These are phyloP conservation scores for Callyntrura guangdongensis DNA, from an alignment of 2,888 invertebrate genomes.

Conservation along the genomic window DNA sequence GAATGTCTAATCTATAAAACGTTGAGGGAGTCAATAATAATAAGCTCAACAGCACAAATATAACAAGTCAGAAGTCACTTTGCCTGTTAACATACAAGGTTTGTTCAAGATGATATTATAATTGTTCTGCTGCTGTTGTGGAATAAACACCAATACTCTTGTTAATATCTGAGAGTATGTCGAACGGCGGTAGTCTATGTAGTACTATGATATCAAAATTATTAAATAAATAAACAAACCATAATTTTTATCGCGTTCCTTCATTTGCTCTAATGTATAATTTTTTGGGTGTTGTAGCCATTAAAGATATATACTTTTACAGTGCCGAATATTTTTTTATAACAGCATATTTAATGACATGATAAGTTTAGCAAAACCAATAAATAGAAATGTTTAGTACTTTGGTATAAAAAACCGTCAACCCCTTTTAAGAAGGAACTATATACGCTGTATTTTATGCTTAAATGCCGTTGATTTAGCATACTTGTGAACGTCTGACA, in stretches of 20 bases:
- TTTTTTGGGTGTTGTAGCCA: too few species aligned
- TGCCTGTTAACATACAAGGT: conserved; percentile 22
- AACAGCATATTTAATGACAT: too few species aligned
- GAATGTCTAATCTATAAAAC: conserved; percentile 57
- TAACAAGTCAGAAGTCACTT: conserved; percentile 69
- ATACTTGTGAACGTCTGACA: too few species aligned
- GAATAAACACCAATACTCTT: background rate
- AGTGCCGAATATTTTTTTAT: too few species aligned
- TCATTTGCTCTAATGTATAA: background rate
- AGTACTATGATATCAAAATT: background rate
- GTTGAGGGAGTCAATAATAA: conserved; percentile 58
- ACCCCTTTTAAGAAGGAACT: too few species aligned
- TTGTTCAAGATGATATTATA: background rate
- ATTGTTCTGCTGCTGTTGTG: background rate
- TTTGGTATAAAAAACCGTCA: too few species aligned
- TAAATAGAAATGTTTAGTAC: too few species aligned
- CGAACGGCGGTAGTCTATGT: background rate
- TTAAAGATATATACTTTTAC: too few species aligned
- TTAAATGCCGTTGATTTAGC: too few species aligned
- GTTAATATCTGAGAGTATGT: background rate
- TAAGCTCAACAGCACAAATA: background rate
- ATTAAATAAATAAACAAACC: background rate
- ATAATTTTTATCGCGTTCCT: background rate
- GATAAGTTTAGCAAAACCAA: too few species aligned
- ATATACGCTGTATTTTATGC: too few species aligned